Percentiles rank a stretch among this genome's conserved stretches.
Evolutionary conservation across 2,113 vertebrate genomes (phyloP).

Genomic region (Acanthisitta chloris): DNA sequence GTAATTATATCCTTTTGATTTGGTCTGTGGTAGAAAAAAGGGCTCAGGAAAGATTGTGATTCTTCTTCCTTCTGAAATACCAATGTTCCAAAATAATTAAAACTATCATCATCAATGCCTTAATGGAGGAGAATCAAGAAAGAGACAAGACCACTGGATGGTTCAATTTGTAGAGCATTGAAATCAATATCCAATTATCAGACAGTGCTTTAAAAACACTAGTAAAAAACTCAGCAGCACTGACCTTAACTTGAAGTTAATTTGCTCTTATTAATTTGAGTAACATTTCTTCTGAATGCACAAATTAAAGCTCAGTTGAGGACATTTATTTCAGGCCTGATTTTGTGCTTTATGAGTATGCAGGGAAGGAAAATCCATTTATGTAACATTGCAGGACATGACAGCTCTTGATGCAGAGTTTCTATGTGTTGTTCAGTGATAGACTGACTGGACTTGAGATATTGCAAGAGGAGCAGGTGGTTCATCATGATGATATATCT

Average conservation of each 20-base stretch:
- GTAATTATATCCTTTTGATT: constrained; percentile 17
- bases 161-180: constrained; percentile 4
- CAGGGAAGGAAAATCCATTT: background rate
- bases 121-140: constrained; percentile 1
- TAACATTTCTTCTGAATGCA: background rate
- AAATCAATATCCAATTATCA: constrained; percentile 38
- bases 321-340: background rate
- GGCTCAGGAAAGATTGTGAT: background rate
- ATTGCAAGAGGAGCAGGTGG: background rate
- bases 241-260: constrained; percentile 4
- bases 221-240: background rate
- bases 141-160: background rate
- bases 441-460: background rate
- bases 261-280: constrained; percentile 13
- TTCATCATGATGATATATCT: background rate
- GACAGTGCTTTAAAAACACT: background rate
- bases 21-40: background rate
- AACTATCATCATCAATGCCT: background rate
- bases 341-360: background rate
- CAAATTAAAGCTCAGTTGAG: background rate
- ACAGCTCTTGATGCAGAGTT: background rate
- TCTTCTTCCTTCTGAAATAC: background rate
- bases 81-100: constrained; percentile 3
- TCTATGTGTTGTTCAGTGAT: background rate
- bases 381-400: accelerated